Conservation (phyloP, 2,113 vertebrate species). For the Paedocypris sp. region DNA sequence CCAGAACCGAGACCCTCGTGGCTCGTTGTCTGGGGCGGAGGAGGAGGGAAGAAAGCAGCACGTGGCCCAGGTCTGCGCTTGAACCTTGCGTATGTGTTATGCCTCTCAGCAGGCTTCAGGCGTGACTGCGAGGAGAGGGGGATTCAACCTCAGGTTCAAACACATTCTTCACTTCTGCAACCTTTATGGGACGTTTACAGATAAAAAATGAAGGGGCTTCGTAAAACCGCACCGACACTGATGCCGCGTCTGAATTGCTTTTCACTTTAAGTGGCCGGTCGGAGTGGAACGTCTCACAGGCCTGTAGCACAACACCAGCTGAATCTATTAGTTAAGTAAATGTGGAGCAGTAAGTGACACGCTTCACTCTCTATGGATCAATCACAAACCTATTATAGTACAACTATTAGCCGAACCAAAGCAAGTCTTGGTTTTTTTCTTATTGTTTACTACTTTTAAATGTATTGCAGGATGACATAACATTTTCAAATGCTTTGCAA, state of each 20-base stretch:
- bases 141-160: constrained; percentile 43
- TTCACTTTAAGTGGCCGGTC: not conserved
- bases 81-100: constrained; percentile 56
- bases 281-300: too few relatives aligned
- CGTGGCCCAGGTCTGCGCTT: constrained; percentile 68
- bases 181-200: constrained; percentile 17
- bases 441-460: too few relatives aligned
- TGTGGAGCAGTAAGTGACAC: too few relatives aligned
- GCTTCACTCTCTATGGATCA: too few relatives aligned
- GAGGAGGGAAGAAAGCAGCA: constrained; percentile 57
- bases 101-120: constrained; percentile 66
- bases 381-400: too few relatives aligned
- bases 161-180: constrained; percentile 48
- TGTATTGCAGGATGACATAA: too few relatives aligned
- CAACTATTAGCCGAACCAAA: too few relatives aligned
- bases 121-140: constrained; percentile 47
- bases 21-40: constrained; percentile 54
- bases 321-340: too few relatives aligned
- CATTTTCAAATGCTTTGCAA: too few relatives aligned
- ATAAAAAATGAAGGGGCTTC: not conserved
- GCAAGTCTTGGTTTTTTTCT: too few relatives aligned
- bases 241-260: not conserved
- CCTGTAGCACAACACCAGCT: too few relatives aligned
- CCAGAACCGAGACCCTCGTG: constrained; percentile 45
- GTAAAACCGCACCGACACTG: not conserved